Conservation (phyloP, 2,113 vertebrate species). For the Protobothrops flavoviridis region DNA sequence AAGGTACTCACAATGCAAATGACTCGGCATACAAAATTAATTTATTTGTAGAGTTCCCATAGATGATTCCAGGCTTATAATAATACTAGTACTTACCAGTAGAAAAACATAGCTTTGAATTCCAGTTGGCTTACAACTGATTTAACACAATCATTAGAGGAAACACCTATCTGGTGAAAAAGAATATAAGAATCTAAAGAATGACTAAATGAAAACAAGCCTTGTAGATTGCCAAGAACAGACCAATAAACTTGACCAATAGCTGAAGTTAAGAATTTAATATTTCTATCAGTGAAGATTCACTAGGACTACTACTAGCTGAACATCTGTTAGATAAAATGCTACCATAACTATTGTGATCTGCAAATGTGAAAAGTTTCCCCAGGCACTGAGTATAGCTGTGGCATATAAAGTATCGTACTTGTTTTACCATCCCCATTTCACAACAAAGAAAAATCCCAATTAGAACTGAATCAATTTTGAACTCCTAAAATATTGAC, state of each 20-base stretch:
- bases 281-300: neutral
- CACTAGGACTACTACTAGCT: neutral
- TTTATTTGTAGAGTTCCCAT: neutral
- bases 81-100: neutral
- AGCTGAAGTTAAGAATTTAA: neutral
- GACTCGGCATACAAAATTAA: neutral
- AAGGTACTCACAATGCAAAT: neutral
- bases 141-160: neutral
- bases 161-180: neutral
- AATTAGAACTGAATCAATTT: constrained; percentile 23
- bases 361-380: constrained; percentile 21
- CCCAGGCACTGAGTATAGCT: neutral
- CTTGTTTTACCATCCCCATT: neutral
- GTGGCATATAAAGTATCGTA: neutral
- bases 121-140: neutral
- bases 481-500: neutral
- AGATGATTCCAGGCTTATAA: neutral
- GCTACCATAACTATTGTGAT: neutral
- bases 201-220: neutral
- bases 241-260: neutral
- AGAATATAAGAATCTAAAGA: neutral
- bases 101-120: neutral
- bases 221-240: neutral
- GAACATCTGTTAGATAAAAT: neutral
- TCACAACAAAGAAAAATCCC: neutral